Evolutionary conservation across 2,888 invertebrate genomes (phyloP), one percentile per base, ranked within the genome.

Genomic region (Dicycla oo): DNA sequence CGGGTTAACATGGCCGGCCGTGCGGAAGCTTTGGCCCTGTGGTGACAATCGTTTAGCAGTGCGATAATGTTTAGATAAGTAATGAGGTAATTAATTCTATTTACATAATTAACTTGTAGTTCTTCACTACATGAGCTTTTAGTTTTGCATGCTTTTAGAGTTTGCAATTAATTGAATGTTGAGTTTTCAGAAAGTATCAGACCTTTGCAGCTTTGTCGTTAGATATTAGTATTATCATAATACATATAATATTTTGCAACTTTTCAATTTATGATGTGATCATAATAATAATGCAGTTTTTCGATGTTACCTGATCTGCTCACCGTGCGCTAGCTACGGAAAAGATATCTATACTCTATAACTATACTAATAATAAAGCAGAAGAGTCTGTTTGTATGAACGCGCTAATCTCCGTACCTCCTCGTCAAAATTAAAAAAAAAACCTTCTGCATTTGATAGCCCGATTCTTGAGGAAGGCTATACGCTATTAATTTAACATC

Each of bases 11-110:
- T 90, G 91, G 91, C 92, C 83, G 88, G 73, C 80, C 61, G 69
- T 87, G 89, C 89, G 90, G 90, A 87, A 89, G 90, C 91, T 87
- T 91, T 90, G 94, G 93, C 93, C 93, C 92, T 95, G 95, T 91
- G 95, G 95, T 91, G 89, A 87, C 88, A 86, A 89, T 66, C 93
- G 90, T 94, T 95, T 95, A 94, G 92, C 82, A 88, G 92, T 90
- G 79, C 84, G 90, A 92, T 92, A 89, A 88, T 92, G 91, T 94
- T 93, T 91, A 90, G 91, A 93, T 93, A 87, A 86, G 83, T 87
- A 88, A 90, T 88, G 83, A 82, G 71, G 70, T 83, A 80, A 80
- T 82, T 87, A 79, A 78, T 79, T 83, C 5, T 81, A 69, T 78
- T 70, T 67, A 65, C 57, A 43, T 69, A 58, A 18, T 57, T 75